phyloP scores from a whole-genome alignment of 35 echinoderm and acorn worm species.

The Eucidaris tribuloides region DNA sequence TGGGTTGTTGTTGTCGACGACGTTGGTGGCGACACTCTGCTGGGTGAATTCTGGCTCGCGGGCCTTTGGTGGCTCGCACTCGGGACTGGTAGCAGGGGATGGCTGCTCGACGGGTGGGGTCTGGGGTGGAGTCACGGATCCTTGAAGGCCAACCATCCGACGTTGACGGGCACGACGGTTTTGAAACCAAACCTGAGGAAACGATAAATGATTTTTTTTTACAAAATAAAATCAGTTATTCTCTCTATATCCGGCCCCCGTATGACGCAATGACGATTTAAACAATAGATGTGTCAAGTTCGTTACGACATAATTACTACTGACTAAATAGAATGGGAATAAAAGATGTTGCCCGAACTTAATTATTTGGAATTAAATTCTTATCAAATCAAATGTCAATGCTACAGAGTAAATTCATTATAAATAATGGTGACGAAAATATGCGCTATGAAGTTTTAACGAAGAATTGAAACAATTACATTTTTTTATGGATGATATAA shows the following conservation, averaged over 20 bases:
- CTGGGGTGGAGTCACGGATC: neutral
- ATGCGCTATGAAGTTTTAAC: no score
- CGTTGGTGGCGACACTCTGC: neutral
- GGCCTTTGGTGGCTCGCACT: neutral
- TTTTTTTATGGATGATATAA: no score
- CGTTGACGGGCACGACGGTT: conserved; percentile 71
- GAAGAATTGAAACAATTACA: no score
- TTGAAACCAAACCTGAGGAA: conserved; percentile 88
- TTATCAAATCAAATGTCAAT: neutral
- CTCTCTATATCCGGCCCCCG: neutral
- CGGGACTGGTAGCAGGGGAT: neutral
- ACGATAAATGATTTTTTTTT: neutral
- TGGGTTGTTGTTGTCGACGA: neutral
- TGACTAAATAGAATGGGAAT: neutral
- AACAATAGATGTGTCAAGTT: neutral
- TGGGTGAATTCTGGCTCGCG: neutral
- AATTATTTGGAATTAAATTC: neutral
- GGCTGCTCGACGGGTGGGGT: neutral
- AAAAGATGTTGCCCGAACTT: neutral
- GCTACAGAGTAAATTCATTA: no score
- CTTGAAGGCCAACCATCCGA: conserved; percentile 29
- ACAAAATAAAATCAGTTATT: neutral
- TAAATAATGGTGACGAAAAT: no score
- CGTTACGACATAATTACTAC: neutral
- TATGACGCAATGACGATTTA: neutral